Evolutionary conservation across 2,888 invertebrate genomes (phyloP), one percentile per base, ranked within the genome.

Genomic region (Geophilus truncorum): DNA sequence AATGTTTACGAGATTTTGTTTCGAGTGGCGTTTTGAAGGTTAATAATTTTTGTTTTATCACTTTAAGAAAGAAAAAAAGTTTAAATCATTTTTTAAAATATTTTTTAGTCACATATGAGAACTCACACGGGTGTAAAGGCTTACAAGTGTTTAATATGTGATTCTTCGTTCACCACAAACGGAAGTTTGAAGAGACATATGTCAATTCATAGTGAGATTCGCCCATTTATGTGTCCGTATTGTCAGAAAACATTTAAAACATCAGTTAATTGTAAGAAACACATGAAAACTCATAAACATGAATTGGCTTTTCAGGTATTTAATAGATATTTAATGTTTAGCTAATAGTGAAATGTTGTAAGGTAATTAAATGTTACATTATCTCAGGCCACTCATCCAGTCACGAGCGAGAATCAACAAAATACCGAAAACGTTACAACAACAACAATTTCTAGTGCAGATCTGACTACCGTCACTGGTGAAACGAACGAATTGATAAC

Each of bases 211-310:
- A 86, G 86, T 23, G 87, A 86, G 80, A 85, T 85, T 57, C 87
- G 88, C 80, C 90, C 90, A 0, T 90, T 88, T 84, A 87, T 89
- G 86, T 91, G 91, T 85, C 91, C 91, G 0, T 90, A 90, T 84
- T 91, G 91, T 84, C 88, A 88, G 82, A 90, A 90, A 84, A 88
- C 88, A 9, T 91, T 91, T 85, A 91, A 91, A 85, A 89, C 90
- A 2, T 86, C 88, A 15, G 88, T 90, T 23, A 89, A 90, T 84
- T 91, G 91, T 85, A 89, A 90, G 83, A 91, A 91, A 83, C 92
- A 92, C 84, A 91, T 92, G 87, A 90, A 89, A 83, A 89, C 89
- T 3, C 92, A 92, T 85, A 88, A 89, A 83, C 87, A 87, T 81
- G 90, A 90, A 83, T 84, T 89, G 10, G 88, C 88, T 18, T 85